Percentiles rank a stretch among this genome's conserved stretches.
These are phyloP conservation scores for Cercopithecus diana DNA, from an alignment of 2,797 vertebrate species.

Conservation along the genomic window DNA sequence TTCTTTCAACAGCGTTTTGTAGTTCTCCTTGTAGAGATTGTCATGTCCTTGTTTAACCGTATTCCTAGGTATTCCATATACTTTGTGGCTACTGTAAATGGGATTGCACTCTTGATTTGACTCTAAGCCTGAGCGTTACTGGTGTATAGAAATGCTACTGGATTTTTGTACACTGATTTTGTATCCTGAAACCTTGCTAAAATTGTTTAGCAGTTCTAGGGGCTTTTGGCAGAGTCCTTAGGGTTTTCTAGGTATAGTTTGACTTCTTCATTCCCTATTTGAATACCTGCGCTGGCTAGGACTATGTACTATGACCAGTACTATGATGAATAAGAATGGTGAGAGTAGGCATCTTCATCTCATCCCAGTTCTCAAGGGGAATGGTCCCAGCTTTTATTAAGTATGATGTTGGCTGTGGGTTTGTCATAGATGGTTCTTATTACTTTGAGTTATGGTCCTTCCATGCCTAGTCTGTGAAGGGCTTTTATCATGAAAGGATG, in stretches of 20 bases:
- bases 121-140: background rate
- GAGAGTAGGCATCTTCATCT: background rate
- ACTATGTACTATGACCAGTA: background rate
- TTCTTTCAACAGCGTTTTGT: background rate
- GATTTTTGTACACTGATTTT: background rate
- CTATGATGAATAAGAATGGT: background rate
- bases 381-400: background rate
- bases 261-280: background rate
- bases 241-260: background rate
- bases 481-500: background rate
- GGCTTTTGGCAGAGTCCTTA: background rate
- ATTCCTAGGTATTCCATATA: background rate
- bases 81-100: background rate
- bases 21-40: background rate
- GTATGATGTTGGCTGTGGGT: background rate
- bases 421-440: background rate
- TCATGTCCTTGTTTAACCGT: background rate
- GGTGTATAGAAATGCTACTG: background rate
- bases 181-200: background rate
- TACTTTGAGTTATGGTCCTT: background rate
- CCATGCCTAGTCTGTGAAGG: background rate
- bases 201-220: background rate
- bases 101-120: background rate
- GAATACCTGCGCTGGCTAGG: background rate
- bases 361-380: background rate